Evolutionary conservation across 2,888 invertebrate species (phyloP).

Genomic region (Drosophila birchii): DNA sequence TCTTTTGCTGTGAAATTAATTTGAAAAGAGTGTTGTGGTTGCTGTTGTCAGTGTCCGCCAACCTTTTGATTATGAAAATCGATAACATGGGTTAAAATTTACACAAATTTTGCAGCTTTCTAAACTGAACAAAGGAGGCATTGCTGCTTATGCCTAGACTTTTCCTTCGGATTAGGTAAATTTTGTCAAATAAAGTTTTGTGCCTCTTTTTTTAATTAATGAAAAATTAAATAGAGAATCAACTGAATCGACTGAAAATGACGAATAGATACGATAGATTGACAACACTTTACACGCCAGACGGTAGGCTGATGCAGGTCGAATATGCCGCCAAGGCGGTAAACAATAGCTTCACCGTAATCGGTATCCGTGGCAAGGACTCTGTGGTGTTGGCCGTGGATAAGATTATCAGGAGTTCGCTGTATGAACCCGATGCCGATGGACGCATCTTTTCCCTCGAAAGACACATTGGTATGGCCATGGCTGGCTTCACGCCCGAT

Average conservation of each 20-base stretch:
- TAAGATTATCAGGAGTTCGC: slow-evolving; percentile 96
- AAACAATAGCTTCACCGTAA: slow-evolving; percentile 98
- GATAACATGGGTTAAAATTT: neutral
- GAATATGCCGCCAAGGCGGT: slow-evolving; percentile 99
- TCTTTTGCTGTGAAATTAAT: neutral
- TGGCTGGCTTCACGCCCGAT: slow-evolving; percentile 96
- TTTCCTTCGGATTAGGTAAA: neutral
- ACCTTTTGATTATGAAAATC: neutral
- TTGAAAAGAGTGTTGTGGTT: neutral
- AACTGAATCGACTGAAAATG: slow-evolving; percentile 86
- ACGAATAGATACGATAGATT: slow-evolving; percentile 99
- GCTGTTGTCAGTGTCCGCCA: too few species aligned
- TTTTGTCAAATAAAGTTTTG: slow-evolving; percentile 21
- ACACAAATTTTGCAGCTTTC: neutral
- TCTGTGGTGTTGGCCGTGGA: slow-evolving; percentile 99
- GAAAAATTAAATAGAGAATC: slow-evolving; percentile 27
- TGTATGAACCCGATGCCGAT: slow-evolving; percentile 96
- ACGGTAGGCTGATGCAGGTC: slow-evolving; percentile 99
- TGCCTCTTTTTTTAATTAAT: slow-evolving; percentile 20
- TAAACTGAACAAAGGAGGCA: neutral
- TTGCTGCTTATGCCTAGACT: neutral
- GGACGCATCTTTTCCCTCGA: slow-evolving; percentile 96
- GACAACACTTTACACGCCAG: slow-evolving; percentile 99
- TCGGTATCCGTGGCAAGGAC: slow-evolving; percentile 97
- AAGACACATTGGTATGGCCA: slow-evolving; percentile 96